phyloP scores from a whole-genome alignment of 2,113 vertebrate species.

The Pteronura brasiliensis region DNA sequence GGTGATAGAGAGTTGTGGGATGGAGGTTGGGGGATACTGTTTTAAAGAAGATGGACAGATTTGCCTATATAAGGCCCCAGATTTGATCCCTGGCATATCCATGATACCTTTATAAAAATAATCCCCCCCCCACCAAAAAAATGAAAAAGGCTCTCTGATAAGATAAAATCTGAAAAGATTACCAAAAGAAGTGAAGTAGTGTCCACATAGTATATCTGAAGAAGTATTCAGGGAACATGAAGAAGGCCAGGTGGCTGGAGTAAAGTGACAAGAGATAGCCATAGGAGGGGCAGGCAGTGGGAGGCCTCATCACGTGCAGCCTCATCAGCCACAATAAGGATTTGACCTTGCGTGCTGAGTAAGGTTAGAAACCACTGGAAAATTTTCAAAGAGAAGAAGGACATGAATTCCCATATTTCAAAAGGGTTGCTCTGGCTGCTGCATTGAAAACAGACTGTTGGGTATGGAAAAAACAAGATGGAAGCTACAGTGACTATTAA shows the following conservation, averaged over 20 bases:
- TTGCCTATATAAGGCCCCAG: not conserved
- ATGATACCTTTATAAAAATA: not conserved
- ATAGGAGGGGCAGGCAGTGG: not conserved
- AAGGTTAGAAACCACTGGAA: not conserved
- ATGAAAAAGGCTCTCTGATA: not conserved
- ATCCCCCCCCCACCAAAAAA: not conserved
- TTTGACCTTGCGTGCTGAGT: not conserved
- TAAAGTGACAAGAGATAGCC: not conserved
- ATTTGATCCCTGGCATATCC: not conserved
- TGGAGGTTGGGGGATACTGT: not conserved
- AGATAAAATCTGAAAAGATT: conserved; percentile 5
- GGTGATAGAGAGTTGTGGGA: not conserved
- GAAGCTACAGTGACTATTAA: not conserved
- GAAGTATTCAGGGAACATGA: not conserved
- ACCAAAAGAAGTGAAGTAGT: not conserved
- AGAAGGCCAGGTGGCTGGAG: not conserved
- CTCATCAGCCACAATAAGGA: not conserved
- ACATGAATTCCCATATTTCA: not conserved
- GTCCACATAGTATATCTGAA: not conserved
- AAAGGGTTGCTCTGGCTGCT: not conserved
- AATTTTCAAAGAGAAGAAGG: conserved; percentile 29
- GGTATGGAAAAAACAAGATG: not conserved
- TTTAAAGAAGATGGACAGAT: not conserved
- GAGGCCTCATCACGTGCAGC: not conserved
- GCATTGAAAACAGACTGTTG: not conserved